A percentile compares a stretch with the other conserved stretches of the same genome.
phyloP scores from a whole-genome alignment of 2,113 vertebrate species.

The Albula glossodonta region DNA sequence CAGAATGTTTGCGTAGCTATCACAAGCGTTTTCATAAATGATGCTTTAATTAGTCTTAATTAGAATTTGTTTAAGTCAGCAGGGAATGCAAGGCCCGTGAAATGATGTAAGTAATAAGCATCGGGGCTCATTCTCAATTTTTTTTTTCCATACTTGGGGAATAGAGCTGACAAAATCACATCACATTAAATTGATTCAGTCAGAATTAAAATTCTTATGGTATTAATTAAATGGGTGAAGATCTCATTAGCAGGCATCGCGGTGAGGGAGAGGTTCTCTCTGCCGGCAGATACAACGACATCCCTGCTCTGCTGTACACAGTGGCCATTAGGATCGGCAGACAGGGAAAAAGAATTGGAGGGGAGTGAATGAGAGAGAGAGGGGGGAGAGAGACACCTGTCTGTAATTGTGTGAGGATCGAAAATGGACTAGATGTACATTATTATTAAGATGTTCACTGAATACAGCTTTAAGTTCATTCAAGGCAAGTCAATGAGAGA shows the following conservation, averaged over 20 bases:
- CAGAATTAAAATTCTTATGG: slow-evolving; percentile 99
- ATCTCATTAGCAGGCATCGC: slow-evolving; percentile 99
- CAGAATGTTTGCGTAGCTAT: slow-evolving; percentile 99
- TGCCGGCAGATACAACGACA: slow-evolving; percentile 76
- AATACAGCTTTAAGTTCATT: slow-evolving; percentile 59
- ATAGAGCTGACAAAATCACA: slow-evolving; percentile 99
- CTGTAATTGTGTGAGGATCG: neutral
- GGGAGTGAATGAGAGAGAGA: slow-evolving; percentile 21
- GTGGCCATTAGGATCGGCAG: slow-evolving; percentile 69
- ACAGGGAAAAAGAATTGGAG: slow-evolving; percentile 27
- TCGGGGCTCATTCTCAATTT: slow-evolving; percentile 82
- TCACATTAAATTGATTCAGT: slow-evolving; percentile 99
- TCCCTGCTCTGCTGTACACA: slow-evolving; percentile 27
- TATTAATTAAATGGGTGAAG: slow-evolving; percentile 99
- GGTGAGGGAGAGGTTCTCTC: slow-evolving; percentile 76
- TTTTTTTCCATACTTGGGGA: slow-evolving; percentile 91
- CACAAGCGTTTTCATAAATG: slow-evolving; percentile 99
- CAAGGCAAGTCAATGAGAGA: slow-evolving; percentile 57
- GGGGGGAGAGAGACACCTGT: neutral
- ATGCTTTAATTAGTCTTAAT: slow-evolving; percentile 99
- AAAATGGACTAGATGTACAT: slow-evolving; percentile 55
- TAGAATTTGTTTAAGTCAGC: slow-evolving; percentile 99
- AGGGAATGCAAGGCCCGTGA: slow-evolving; percentile 99
- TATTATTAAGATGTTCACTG: slow-evolving; percentile 52
- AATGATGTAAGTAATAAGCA: slow-evolving; percentile 99